Percentiles rank a stretch among this genome's conserved stretches.
These are phyloP conservation scores for Macrotus californicus DNA, from an alignment of 2,113 vertebrate genomes.

Conservation along the genomic window DNA sequence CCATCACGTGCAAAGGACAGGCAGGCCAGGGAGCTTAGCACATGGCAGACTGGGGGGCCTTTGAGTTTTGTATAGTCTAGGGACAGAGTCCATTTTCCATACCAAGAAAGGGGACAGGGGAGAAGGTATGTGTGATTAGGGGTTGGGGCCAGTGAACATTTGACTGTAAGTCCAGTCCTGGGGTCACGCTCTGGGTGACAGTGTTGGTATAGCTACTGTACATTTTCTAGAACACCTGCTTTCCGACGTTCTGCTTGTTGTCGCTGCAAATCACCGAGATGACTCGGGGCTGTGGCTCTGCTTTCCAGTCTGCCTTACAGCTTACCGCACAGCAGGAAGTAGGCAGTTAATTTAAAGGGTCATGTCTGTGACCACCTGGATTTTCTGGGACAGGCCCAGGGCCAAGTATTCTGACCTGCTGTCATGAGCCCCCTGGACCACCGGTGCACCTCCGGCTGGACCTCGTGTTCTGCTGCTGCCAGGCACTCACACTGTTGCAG, in stretches of 20 bases:
- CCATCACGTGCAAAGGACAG: neutral
- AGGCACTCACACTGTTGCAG: conserved; percentile 20
- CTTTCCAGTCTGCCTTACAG: neutral
- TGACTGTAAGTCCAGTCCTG: neutral
- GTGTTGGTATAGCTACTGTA: neutral
- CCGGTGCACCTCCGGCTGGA: conserved; percentile 16
- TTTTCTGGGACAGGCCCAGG: conserved; percentile 48
- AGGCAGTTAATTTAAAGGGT: conserved; percentile 51
- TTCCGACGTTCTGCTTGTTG: conserved; percentile 10
- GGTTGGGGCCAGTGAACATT: neutral
- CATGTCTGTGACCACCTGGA: conserved; percentile 43
- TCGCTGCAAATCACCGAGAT: neutral
- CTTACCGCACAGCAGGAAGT: conserved; percentile 50
- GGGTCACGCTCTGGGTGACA: neutral
- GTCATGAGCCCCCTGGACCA: conserved; percentile 17
- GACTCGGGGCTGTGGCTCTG: neutral
- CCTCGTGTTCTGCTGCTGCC: neutral
- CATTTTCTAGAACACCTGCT: conserved; percentile 25
- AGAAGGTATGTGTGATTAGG: neutral
- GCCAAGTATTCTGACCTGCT: neutral
- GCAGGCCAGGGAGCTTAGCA: neutral
- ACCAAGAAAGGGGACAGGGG: neutral
- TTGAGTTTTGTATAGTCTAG: neutral
- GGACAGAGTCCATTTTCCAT: neutral
- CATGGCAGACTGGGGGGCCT: neutral